Percentiles rank a stretch among this genome's conserved stretches.
Evolutionary conservation across 1,140 invertebrate genomes (phyloP).

Genomic region (Papilio glaucus): DNA sequence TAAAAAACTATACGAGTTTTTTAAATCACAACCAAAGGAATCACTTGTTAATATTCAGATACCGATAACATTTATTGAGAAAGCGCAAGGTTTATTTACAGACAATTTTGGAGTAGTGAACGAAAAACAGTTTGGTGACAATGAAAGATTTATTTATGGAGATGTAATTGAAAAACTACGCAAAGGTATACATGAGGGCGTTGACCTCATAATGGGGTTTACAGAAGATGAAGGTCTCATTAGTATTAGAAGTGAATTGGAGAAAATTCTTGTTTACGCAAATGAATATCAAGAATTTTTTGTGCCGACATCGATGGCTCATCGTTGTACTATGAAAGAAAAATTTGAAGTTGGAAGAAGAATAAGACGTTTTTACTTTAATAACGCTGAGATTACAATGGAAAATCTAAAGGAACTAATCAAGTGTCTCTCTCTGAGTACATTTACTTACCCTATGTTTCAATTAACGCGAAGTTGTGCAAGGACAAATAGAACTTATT

Average conservation of each 20-base stretch:
- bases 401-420: slow-evolving; percentile 41
- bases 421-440: slow-evolving; percentile 37
- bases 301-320: slow-evolving; percentile 37
- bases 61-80: slow-evolving; percentile 44
- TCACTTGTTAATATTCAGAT: slow-evolving; percentile 37
- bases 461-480: slow-evolving; percentile 42
- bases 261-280: slow-evolving; percentile 38
- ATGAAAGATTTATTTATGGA: slow-evolving; percentile 54
- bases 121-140: slow-evolving; percentile 52
- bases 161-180: slow-evolving; percentile 43
- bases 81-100: slow-evolving; percentile 3
- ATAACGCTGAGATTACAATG: slow-evolving; percentile 37
- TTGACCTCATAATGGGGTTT: slow-evolving; percentile 54
- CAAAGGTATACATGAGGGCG: slow-evolving; percentile 48
- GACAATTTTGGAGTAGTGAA: slow-evolving; percentile 43
- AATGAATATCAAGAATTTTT: slow-evolving; percentile 45
- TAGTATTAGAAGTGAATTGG: not conserved
- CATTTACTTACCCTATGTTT: slow-evolving; percentile 44
- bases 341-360: slow-evolving; percentile 45
- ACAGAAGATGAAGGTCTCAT: slow-evolving; percentile 51
- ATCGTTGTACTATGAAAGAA: slow-evolving; percentile 34
- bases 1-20: slow-evolving; percentile 50
- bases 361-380: slow-evolving; percentile 47
- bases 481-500: slow-evolving; percentile 47
- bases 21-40: slow-evolving; percentile 48